phyloP scores from a whole-genome alignment of 2,113 vertebrate species.

The Psittacus erithacus region DNA sequence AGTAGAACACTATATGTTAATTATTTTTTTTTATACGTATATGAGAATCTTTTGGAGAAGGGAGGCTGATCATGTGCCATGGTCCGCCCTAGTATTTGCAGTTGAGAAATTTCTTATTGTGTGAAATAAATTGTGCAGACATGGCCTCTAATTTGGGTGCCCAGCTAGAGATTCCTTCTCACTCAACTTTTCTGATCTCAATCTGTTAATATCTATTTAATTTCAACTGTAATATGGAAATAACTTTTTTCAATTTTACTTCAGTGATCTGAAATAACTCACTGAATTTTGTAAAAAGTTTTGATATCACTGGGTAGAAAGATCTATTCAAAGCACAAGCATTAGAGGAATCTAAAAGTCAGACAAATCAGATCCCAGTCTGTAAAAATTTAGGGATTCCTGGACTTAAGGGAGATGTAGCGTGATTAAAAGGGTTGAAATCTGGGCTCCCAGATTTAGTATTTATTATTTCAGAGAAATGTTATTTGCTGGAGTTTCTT shows the following conservation, averaged over 20 bases:
- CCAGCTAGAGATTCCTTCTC: not conserved
- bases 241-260: not conserved
- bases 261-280: not conserved
- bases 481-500: not conserved
- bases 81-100: not conserved
- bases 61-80: not conserved
- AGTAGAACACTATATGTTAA: not conserved
- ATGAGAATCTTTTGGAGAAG: not conserved
- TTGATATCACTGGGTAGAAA: not conserved
- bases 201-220: not conserved
- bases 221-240: not conserved
- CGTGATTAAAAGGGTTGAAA: not conserved
- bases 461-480: not conserved
- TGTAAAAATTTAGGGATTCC: not conserved
- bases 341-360: not conserved
- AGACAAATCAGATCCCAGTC: not conserved
- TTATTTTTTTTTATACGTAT: not conserved
- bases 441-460: not conserved
- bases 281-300: not conserved
- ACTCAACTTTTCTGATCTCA: not conserved
- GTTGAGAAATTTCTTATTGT: not conserved
- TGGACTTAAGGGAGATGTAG: not conserved
- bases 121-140: not conserved
- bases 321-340: not conserved
- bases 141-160: not conserved